Percentiles rank a stretch among this genome's conserved stretches.
Evolutionary conservation across 2,888 invertebrate species (phyloP).

Genomic region (Onthophagus sagittarius): DNA sequence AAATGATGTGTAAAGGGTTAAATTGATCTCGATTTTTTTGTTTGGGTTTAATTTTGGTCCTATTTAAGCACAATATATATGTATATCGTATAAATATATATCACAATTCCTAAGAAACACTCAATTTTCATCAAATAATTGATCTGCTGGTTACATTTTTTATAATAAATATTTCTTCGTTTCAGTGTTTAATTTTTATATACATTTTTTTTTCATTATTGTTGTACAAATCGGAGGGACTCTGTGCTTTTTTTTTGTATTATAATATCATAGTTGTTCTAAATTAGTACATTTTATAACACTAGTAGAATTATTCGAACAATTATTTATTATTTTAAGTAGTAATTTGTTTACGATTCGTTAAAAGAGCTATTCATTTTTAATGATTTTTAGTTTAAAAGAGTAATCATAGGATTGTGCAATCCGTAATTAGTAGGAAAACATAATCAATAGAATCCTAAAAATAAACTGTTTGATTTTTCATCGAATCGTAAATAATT

Average conservation of each 20-base stretch:
- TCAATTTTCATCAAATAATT: slow-evolving; percentile 16
- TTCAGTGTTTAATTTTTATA: slow-evolving; percentile 11
- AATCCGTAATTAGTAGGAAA: too few species aligned
- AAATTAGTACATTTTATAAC: slow-evolving; percentile 12
- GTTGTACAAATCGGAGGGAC: slow-evolving; percentile 43
- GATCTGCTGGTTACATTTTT: slow-evolving; percentile 17
- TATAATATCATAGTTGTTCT: background rate
- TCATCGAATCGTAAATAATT: background rate
- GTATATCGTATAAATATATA: slow-evolving; percentile 26
- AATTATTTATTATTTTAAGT: background rate
- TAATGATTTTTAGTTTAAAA: too few species aligned
- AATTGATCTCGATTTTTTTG: background rate
- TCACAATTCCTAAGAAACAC: slow-evolving; percentile 28
- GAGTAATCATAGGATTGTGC: too few species aligned
- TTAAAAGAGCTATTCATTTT: background rate
- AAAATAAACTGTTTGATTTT: background rate
- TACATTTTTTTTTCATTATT: slow-evolving; percentile 33
- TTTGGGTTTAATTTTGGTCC: slow-evolving; percentile 26
- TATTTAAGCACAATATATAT: slow-evolving; percentile 26
- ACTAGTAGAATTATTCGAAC: background rate
- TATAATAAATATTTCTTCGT: slow-evolving; percentile 62
- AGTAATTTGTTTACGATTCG: background rate
- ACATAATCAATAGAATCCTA: too few species aligned
- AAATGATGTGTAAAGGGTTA: background rate
- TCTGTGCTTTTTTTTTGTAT: slow-evolving; percentile 28